These are phyloP conservation scores for Pelecanoides urinatrix DNA, from an alignment of 2,113 vertebrate species.

Conservation along the genomic window DNA sequence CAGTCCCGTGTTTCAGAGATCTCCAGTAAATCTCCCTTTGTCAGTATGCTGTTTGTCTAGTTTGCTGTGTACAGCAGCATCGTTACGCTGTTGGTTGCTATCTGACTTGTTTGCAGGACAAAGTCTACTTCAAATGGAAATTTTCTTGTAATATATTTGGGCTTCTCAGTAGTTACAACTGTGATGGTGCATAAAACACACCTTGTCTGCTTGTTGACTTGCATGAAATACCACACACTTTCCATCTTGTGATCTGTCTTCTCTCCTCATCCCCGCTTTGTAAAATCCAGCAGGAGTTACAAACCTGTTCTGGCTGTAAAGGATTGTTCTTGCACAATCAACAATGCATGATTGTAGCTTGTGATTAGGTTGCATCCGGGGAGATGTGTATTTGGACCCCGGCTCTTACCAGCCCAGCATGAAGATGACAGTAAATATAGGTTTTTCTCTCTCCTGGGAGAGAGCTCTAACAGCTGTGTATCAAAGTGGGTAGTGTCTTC, in stretches of 20 bases:
- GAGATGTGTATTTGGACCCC: not conserved
- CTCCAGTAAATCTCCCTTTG: not conserved
- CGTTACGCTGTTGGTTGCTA: not conserved
- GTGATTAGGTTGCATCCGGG: not conserved
- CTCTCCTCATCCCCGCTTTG: accelerated
- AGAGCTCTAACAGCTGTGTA: not conserved
- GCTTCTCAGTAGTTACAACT: not conserved
- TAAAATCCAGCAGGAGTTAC: not conserved
- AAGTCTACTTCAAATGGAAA: not conserved
- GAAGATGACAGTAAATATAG: not conserved
- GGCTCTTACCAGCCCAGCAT: not conserved
- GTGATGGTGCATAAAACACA: not conserved
- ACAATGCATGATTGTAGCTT: not conserved
- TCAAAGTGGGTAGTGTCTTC: not conserved
- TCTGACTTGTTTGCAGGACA: not conserved
- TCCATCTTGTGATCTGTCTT: not conserved
- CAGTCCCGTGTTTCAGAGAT: not conserved
- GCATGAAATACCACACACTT: not conserved
- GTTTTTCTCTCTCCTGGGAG: not conserved
- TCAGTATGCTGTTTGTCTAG: not conserved
- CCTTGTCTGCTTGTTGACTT: not conserved
- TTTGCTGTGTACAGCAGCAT: not conserved
- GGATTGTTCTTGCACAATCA: not conserved
- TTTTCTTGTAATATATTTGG: not conserved
- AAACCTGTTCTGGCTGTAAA: not conserved